These are phyloP conservation scores for Notechis scutatus DNA, from an alignment of 2,113 vertebrate species.

Conservation along the genomic window DNA sequence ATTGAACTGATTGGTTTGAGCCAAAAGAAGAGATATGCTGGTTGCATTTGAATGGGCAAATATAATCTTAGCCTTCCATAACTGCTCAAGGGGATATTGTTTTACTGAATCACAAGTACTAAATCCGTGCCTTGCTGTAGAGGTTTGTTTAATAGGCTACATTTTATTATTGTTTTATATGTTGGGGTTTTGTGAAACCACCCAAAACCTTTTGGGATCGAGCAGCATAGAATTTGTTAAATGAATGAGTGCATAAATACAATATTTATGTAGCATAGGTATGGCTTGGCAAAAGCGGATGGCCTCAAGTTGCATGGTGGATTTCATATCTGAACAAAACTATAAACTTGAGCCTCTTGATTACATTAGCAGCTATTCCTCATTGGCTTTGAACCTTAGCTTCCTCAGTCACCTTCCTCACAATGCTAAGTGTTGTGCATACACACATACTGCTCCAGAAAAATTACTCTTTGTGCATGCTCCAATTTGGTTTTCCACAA, in stretches of 20 bases:
- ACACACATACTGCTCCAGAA: conserved; percentile 2
- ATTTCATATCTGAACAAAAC: neutral
- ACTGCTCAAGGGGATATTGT: neutral
- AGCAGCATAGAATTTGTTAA: neutral
- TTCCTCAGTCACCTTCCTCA: neutral
- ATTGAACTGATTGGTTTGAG: neutral
- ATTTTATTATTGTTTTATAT: neutral
- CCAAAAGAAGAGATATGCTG: neutral
- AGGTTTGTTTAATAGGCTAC: neutral
- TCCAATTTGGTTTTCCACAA: neutral
- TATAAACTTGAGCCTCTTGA: neutral
- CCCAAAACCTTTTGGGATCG: neutral
- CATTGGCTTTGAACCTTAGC: neutral
- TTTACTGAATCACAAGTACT: neutral
- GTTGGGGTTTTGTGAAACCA: neutral
- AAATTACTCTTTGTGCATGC: conserved; percentile 1
- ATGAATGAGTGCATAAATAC: neutral
- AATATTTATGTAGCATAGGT: neutral
- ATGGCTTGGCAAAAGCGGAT: neutral
- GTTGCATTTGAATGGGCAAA: neutral
- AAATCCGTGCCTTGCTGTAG: neutral
- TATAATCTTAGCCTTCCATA: neutral
- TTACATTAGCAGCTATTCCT: neutral
- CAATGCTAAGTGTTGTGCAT: neutral
- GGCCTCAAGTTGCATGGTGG: neutral